phyloP scores from a whole-genome alignment of 2,113 vertebrate species.

The Gymnobelideus leadbeateri region DNA sequence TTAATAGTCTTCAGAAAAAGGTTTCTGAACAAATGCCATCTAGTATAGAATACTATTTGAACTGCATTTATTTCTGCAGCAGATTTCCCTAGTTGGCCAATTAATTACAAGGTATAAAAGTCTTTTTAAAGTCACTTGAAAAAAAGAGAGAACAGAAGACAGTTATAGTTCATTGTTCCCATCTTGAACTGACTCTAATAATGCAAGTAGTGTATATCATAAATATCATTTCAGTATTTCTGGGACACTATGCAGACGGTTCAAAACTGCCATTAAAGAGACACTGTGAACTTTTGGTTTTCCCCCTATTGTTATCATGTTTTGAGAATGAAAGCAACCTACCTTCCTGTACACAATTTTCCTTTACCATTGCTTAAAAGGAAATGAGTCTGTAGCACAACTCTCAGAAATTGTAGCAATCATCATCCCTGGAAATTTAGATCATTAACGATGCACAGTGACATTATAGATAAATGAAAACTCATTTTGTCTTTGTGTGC shows the following conservation, averaged over 20 bases:
- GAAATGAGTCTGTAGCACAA: neutral
- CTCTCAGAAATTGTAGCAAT: constrained; percentile 52
- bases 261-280: constrained; percentile 56
- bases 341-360: constrained; percentile 15
- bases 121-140: constrained; percentile 80
- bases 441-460: constrained; percentile 37
- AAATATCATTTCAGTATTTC: constrained; percentile 69
- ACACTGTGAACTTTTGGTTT: neutral
- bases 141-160: constrained; percentile 56
- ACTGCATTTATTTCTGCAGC: constrained; percentile 87
- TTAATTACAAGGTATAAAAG: constrained; percentile 88
- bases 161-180: constrained; percentile 78
- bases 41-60: constrained; percentile 85
- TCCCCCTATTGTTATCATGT: constrained; percentile 31
- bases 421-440: constrained; percentile 40
- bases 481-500: constrained; percentile 24
- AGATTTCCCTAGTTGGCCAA: constrained; percentile 95
- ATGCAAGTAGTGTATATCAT: constrained; percentile 46
- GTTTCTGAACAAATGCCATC: constrained; percentile 85
- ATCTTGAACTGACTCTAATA: constrained; percentile 66
- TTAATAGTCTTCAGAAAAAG: constrained; percentile 84
- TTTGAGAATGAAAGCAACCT: constrained; percentile 57
- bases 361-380: constrained; percentile 36
- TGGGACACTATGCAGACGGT: constrained; percentile 45
- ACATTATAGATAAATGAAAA: neutral